Evolutionary conservation across 2,113 vertebrate genomes (phyloP).

Genomic region (Calyptomena viridis): DNA sequence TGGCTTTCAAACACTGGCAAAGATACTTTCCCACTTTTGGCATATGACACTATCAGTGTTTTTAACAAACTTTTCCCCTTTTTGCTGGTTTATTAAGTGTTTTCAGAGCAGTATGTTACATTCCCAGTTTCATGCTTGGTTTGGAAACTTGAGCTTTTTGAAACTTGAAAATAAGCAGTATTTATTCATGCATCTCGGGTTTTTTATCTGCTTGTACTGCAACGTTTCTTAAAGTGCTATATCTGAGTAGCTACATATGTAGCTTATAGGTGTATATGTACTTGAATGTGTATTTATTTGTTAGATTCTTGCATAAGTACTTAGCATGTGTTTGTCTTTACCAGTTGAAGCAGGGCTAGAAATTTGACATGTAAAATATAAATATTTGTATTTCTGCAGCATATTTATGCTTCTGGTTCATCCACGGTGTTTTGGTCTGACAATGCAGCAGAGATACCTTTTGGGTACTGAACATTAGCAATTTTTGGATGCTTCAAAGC

Average conservation of each 20-base stretch:
- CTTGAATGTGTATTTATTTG: background rate
- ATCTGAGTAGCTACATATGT: accelerated
- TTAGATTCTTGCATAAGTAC: background rate
- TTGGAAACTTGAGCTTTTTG: background rate
- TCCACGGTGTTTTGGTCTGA: background rate
- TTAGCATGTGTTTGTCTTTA: background rate
- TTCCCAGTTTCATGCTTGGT: background rate
- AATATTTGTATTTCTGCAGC: background rate
- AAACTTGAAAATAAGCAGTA: background rate
- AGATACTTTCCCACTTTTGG: background rate
- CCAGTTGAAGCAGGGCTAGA: background rate
- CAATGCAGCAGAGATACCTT: background rate
- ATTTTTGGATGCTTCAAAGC: background rate
- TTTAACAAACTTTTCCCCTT: background rate
- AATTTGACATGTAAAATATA: background rate
- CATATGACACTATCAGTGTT: background rate
- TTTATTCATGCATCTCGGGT: background rate
- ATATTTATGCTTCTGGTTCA: background rate
- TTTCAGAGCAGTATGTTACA: background rate
- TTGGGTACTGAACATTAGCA: background rate
- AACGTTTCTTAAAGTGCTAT: background rate
- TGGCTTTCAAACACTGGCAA: background rate
- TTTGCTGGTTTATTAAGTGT: constrained; percentile 14
- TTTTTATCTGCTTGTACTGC: background rate
- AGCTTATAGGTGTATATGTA: background rate